Conservation (phyloP, 2,797 vertebrate genomes). For the Dipus sagitta region DNA sequence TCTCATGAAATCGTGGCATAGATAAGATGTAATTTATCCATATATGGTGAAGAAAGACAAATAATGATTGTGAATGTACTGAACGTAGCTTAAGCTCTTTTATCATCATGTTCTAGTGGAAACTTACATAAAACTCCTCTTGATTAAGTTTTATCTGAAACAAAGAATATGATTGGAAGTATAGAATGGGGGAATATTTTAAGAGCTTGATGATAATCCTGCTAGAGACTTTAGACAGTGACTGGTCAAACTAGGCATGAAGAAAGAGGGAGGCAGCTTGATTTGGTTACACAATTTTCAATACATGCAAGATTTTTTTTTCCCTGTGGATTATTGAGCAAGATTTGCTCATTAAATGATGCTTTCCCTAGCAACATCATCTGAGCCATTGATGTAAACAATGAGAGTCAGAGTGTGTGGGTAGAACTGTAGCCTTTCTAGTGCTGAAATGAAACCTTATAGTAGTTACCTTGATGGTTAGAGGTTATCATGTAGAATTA, state of each 20-base stretch:
- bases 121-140: slow-evolving; percentile 74
- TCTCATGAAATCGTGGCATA: slow-evolving; percentile 35
- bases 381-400: slow-evolving; percentile 17
- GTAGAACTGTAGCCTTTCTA: neutral
- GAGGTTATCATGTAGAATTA: neutral
- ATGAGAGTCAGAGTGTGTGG: slow-evolving; percentile 3
- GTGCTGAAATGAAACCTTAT: neutral
- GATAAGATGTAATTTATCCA: slow-evolving; percentile 61
- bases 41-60: slow-evolving; percentile 65
- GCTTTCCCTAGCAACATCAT: slow-evolving; percentile 20
- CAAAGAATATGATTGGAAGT: slow-evolving; percentile 71
- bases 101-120: slow-evolving; percentile 74
- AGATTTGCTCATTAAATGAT: slow-evolving; percentile 54
- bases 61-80: slow-evolving; percentile 50
- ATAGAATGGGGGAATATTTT: slow-evolving; percentile 49
- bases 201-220: slow-evolving; percentile 52
- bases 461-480: neutral
- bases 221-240: slow-evolving; percentile 1
- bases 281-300: slow-evolving; percentile 62
- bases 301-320: slow-evolving; percentile 36
- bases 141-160: slow-evolving; percentile 70
- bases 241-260: slow-evolving; percentile 37
- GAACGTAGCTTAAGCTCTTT: slow-evolving; percentile 62
- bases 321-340: neutral
- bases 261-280: slow-evolving; percentile 17